Conservation (phyloP, 2,888 invertebrate species). For the Parascotia fuliginaria region DNA sequence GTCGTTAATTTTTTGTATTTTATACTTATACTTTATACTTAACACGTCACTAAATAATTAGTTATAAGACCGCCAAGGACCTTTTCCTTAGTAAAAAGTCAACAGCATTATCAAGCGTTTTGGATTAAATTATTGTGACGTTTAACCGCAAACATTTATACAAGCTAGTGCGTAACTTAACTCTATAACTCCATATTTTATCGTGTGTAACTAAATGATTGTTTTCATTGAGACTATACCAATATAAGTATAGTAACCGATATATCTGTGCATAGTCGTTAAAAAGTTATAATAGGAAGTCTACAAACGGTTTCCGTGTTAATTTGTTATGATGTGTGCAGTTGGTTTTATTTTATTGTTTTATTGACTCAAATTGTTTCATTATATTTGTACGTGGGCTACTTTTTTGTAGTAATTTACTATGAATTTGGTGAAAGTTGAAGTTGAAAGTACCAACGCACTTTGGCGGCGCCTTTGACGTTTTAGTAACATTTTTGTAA, state of each 20-base stretch:
- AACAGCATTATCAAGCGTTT: too few species aligned
- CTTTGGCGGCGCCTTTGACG: too few species aligned
- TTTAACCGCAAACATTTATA: conserved; percentile 8
- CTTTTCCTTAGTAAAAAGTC: too few species aligned
- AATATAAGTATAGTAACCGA: conserved; percentile 46
- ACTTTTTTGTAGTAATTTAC: conserved; percentile 6
- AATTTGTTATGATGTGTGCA: conserved; percentile 37
- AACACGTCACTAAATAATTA: too few species aligned
- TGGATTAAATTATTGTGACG: not conserved
- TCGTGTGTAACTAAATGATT: conserved; percentile 59
- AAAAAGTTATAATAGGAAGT: conserved; percentile 45
- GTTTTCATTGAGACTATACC: conserved; percentile 49
- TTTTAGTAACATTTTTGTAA: too few species aligned
- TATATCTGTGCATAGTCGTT: conserved; percentile 35
- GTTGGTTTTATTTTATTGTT: conserved; percentile 27
- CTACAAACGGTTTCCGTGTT: conserved; percentile 43
- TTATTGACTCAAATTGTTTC: conserved; percentile 40
- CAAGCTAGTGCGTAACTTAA: conserved; percentile 38
- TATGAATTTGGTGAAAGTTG: conserved; percentile 3
- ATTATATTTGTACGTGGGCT: conserved; percentile 19
- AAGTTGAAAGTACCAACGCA: too few species aligned
- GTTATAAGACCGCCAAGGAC: too few species aligned
- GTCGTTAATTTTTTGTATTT: too few species aligned
- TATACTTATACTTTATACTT: too few species aligned
- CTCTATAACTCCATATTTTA: conserved; percentile 42